Evolutionary conservation across 2,113 vertebrate genomes (phyloP), one percentile per base, ranked within the genome.

Genomic region (Ammodramus savannarum): DNA sequence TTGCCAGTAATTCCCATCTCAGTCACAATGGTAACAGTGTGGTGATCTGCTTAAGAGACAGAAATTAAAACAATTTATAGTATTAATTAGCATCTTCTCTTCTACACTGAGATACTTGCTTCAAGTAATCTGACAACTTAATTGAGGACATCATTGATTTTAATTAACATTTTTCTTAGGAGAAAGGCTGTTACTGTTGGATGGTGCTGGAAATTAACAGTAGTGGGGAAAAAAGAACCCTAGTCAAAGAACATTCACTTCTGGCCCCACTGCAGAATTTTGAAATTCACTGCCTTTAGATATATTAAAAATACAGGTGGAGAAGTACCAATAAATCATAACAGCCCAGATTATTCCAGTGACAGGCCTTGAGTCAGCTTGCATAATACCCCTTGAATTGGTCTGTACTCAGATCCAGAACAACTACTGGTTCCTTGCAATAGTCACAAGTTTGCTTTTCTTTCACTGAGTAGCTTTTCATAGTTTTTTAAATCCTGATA

Each of bases 141-240:
- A 95, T 76, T 86, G 75, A 94, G 66, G 63, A 74, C 58, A 95
- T 89, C 38, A 90, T 79, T 74, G 67, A 89, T 91, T 94, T 88
- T 90, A 93, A 68, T 86, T 86, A 96, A 72, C 80, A 86, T 94
- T 88, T 93, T 94, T 87, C 69, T 75, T 88, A 49, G 38, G 34
- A 86, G 61, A 76, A 93, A 90, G 18, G n/a, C 16, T 85, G 20
- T 57, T 91, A 73, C 34, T 80, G 36, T 63, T 62, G 29, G 41
- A 68, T 67, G 32, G 15, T 55, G 44, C 34, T 76, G 31, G 62
- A 90, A 93, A 69, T 73, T 67, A 94, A 81, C 11, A 27, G 7
- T 6, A 6, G 29, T 3, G 23, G 27, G 4, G 3, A 3, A 36
- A 15, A n/a, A 55, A 59, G 23, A 58, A 46, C 2, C 16, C 9